These are phyloP conservation scores for Piaya cayana DNA, from an alignment of 2,113 vertebrate species.

Conservation along the genomic window DNA sequence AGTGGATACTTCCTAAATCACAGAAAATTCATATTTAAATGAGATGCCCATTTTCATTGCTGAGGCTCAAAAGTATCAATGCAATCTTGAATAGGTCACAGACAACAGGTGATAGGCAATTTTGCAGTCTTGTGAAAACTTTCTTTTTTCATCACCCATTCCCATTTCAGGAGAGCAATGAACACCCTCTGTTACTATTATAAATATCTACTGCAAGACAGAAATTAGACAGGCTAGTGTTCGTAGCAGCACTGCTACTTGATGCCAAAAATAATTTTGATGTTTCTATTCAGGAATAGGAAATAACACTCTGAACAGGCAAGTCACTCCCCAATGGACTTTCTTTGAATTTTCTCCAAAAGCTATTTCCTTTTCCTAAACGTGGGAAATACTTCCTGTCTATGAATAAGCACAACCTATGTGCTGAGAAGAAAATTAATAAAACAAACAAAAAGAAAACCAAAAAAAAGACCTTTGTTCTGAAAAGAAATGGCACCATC, in stretches of 20 bases:
- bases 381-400: conserved; percentile 58
- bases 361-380: conserved; percentile 65
- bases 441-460: conserved; percentile 38
- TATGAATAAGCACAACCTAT: conserved; percentile 7
- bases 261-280: conserved; percentile 57
- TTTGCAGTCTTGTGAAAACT: background rate
- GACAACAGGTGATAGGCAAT: background rate
- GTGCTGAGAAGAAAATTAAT: conserved; percentile 34
- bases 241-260: background rate
- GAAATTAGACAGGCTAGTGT: conserved; percentile 19
- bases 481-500: conserved; percentile 18
- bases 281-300: conserved; percentile 41
- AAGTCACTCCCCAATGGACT: conserved; percentile 16
- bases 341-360: conserved; percentile 60
- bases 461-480: conserved; percentile 52
- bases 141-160: background rate
- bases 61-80: background rate
- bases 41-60: background rate
- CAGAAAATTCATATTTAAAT: background rate
- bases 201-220: background rate
- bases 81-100: background rate
- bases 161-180: background rate
- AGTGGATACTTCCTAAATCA: background rate
- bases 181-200: background rate
- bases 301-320: conserved; percentile 19